Conservation (phyloP, 2,888 invertebrate genomes). For the Steinernema hermaphroditum region DNA sequence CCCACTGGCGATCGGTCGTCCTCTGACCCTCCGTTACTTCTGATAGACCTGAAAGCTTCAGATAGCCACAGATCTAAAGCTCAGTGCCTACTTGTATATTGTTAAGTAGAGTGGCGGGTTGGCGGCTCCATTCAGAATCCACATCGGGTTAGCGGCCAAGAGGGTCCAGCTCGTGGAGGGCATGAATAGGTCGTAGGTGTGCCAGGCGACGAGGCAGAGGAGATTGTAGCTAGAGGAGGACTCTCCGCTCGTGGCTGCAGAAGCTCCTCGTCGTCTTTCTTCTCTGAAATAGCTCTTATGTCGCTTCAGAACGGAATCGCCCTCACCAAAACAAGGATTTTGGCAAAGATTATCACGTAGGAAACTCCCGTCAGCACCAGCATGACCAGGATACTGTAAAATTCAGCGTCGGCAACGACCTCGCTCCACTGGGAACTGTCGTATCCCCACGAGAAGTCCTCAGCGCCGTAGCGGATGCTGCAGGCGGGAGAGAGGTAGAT, state of each 20-base stretch:
- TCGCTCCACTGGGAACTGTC: neutral
- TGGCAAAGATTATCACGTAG: neutral
- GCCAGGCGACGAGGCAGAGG: slow-evolving; percentile 16
- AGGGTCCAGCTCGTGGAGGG: slow-evolving; percentile 4
- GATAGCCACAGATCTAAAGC: neutral
- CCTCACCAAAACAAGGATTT: neutral
- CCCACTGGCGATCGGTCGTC: too few relatives aligned
- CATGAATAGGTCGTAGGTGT: slow-evolving; percentile 25
- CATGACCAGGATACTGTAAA: neutral
- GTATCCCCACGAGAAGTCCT: neutral
- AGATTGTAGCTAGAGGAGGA: neutral
- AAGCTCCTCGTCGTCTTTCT: neutral
- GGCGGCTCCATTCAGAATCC: slow-evolving; percentile 23
- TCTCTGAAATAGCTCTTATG: neutral
- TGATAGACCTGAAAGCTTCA: neutral
- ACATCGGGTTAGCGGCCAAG: neutral
- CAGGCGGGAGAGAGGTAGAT: neutral
- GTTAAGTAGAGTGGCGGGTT: slow-evolving; percentile 9
- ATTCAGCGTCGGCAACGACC: neutral
- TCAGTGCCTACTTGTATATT: neutral
- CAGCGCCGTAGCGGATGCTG: neutral
- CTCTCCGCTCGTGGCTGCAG: neutral
- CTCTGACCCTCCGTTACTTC: too few relatives aligned
- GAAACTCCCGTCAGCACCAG: slow-evolving; percentile 5
- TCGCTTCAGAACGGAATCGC: neutral